A percentile compares a stretch with the other conserved stretches of the same genome.
phyloP scores from a whole-genome alignment of 2,797 vertebrate genomes.

The Carcharodon carcharias region DNA sequence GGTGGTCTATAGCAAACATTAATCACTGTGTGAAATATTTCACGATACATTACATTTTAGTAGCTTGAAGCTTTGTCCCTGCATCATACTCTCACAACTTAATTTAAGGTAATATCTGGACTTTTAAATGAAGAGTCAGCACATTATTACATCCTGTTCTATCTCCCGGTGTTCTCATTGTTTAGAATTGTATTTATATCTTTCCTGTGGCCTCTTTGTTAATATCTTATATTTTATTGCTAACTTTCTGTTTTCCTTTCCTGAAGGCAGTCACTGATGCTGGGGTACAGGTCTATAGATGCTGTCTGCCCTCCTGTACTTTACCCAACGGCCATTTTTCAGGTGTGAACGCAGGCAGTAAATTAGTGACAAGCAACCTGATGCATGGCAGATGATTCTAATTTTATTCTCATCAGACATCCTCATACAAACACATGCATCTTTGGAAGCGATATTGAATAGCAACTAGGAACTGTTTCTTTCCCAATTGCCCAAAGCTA shows the following conservation, averaged over 20 bases:
- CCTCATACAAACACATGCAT: neutral
- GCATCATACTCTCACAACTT: neutral
- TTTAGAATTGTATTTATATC: neutral
- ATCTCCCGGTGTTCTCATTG: neutral
- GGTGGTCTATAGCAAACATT: neutral
- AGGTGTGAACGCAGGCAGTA: neutral
- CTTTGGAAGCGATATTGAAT: neutral
- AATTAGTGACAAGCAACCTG: neutral
- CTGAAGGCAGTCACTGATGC: neutral
- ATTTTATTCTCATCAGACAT: too few relatives aligned
- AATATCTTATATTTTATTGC: neutral
- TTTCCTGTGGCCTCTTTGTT: neutral
- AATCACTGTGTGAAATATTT: neutral
- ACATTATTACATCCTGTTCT: neutral
- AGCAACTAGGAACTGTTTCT: neutral
- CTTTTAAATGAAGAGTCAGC: neutral
- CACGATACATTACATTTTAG: neutral
- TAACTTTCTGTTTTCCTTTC: neutral
- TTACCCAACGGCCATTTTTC: neutral
- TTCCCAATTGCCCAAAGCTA: neutral
- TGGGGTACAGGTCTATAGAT: neutral
- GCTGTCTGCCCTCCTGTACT: neutral
- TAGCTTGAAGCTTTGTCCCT: neutral
- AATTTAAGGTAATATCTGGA: neutral
- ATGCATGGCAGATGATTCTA: too few relatives aligned